phyloP scores from a whole-genome alignment of 2,888 invertebrate species.

The Alitta virens region DNA sequence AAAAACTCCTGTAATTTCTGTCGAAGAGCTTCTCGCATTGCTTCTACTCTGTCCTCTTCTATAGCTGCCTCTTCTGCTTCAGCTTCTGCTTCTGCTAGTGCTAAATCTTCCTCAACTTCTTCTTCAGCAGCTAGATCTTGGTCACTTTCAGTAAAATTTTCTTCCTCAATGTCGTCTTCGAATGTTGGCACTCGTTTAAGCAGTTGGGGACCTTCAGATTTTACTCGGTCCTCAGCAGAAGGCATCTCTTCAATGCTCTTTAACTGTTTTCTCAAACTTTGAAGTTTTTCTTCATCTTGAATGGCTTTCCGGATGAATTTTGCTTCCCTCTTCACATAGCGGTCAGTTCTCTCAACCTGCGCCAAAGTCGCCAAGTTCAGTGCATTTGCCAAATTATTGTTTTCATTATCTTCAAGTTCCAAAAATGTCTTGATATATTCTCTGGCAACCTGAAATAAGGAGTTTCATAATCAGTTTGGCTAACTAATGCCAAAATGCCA shows the following conservation, averaged over 20 bases:
- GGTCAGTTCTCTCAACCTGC: constrained; percentile 21
- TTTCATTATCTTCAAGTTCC: constrained; percentile 28
- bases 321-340: constrained; percentile 12
- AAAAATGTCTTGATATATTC: constrained; percentile 23
- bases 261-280: constrained; percentile 2
- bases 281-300: constrained; percentile 12
- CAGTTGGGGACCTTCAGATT: too few species aligned
- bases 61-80: neutral
- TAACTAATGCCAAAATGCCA: too few species aligned
- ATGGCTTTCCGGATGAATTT: constrained; percentile 20
- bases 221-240: neutral
- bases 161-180: neutral
- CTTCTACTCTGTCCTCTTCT: too few species aligned
- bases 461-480: too few species aligned
- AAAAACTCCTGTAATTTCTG: neutral
- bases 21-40: neutral
- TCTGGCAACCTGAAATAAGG: neutral
- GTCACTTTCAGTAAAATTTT: neutral
- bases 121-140: neutral
- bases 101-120: neutral
- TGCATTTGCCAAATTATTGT: constrained; percentile 27
- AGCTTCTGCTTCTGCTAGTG: neutral
- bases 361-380: constrained; percentile 27
- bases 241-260: too few species aligned
- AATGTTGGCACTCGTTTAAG: neutral